Evolutionary conservation across 2,797 vertebrate species (phyloP), one percentile per base, ranked within the genome.

Genomic region (Tenualosa ilisha): DNA sequence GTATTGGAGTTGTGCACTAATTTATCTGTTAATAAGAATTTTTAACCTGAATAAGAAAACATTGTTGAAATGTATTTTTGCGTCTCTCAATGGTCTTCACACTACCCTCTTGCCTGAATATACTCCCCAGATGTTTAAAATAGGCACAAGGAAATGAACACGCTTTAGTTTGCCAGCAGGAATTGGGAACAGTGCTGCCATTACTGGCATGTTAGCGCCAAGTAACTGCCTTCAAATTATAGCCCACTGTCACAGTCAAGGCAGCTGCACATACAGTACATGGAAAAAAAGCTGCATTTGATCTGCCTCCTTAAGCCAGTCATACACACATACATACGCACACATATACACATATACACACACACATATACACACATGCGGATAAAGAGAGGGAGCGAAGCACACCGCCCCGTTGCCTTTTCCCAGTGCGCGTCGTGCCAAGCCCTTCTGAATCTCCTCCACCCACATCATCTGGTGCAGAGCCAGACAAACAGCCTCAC

Each of bases 401-500:
- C 31, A 43, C 37, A 79, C 72, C 72, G 20, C 72, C 72, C 17
- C 40, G 6, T 79, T 79, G 37, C 37, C 15, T 79, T 46, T 17
- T 79, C 72, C 72, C 72, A 79, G 17, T 37, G 31, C 40, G 40
- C 17, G 40, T 79, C 37, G 37, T 79, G 72, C 72, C 72, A 79
- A 79, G 72, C 72, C 72, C 72, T 79, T 79, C 72, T 79, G 37
- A 43, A 79, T 79, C 72, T 43, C 72, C 72, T 79, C 72, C 40
- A 17, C 72, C 72, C 72, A 79, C 72, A 40, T 79, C 72, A 79
- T 79, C 72, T 79, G 72, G 72, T 79, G 72, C 72, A 79, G 72
- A 79, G 72, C 72, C 72, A 79, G 72, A 79, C 72, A 46, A 79
- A 46, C 72, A 79, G 72, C 72, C 72, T 79, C 11, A 22, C 59